Evolutionary conservation across 1,140 invertebrate species (phyloP), one percentile per base, ranked within the genome.

Genomic region (Caerostris darwini): DNA sequence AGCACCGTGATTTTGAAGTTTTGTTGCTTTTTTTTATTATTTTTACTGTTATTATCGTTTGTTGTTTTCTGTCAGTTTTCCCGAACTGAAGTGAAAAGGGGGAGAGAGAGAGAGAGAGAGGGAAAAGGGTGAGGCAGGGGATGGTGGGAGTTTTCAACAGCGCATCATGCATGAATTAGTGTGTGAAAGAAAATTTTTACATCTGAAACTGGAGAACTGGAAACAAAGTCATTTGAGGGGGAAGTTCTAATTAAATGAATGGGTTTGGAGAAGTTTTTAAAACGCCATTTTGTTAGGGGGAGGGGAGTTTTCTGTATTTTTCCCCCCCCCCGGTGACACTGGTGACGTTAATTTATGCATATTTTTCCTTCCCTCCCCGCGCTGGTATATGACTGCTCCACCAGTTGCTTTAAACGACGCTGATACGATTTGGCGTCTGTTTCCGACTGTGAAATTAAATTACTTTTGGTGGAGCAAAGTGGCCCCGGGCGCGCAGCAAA

Each of bases 241-340:
- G 53, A 92, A 92, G 81, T 85, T 92, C 58, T 92, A 92, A 92
- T 92, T 92, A 92, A 92, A 92, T 56, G 90, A 91, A 82, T 82
- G 64, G 87, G 56, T 56, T 34, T 58, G 87, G 50, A 71, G 85
- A 91, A 19, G 54, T 56, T 83, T 83, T 92, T 85, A 56, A 85
- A 67, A 91, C 17, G 56, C 56, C 34, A 59, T 69, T 89, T 89
- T 59, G 82, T n/a, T n/a, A 2, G n/a, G 3, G n/a, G n/a, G 64
- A 67, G 83, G 34, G 54, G 57, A 57, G 57, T 85, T 85, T 85
- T 58, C 83, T 85, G n/a, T 85, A 59, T 69, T 56, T 61, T 89
- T 56, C 53, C 53, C 53, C 58, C 56, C 12, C 34, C 12, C 12
- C 58, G 8, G 59, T 85, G 81, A 67, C 90, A 92, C 53, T 10